Base-by-base conservation (phyloP, 2,888 invertebrate species). In the Sceliomorpha sp. region DNA sequence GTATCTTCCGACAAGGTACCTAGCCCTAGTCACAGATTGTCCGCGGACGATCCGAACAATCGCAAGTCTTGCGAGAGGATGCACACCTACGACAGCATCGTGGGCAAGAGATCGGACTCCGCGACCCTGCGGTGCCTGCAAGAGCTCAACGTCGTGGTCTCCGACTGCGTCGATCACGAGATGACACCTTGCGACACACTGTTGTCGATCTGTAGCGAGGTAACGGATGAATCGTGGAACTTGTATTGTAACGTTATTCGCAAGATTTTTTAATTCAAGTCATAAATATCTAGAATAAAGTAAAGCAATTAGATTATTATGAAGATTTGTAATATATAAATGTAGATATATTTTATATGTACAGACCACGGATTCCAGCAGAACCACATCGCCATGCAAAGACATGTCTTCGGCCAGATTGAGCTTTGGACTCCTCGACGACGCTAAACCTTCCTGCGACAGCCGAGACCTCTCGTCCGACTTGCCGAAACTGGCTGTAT, bases 1-100 rank as follows among this genome's bases (percentile, higher is more conserved):
- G 74, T 70, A 64, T 80, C 83, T 75, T 79, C 79, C 63, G 80
- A 83, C 26, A 82, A 82, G 70, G 75, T 77, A 67, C 77, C 83
- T 44, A 75, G 77, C 60, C 77, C 84, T 85, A 85, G 82, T 83
- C 85, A 86, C 68, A 80, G 85, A 72, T 76, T 82, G 76, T 84
- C 82, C 26, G 58, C 77, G 63, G 76, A 81, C 31, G 77, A 78
- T 42, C 79, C 70, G 45, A 76, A 62, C 67, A 74, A 53, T 29
- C 70, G 74, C 17, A 77, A 81, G 40, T 77, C 81, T 27, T 79
- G 79, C 63, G 82, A 83, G 68, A 77, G 79, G 67, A 78, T 80
- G 59, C 71, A 76, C 40, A 72, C 74, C 34, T 81, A 78, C 62
- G 79, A 81, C 7, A n/a, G 15, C 9, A 3, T 20, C 15, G 39